Percentiles rank a stretch among this genome's conserved stretches.
phyloP scores from a whole-genome alignment of 2,888 invertebrate species.

The Megaustenia siamemsis region DNA sequence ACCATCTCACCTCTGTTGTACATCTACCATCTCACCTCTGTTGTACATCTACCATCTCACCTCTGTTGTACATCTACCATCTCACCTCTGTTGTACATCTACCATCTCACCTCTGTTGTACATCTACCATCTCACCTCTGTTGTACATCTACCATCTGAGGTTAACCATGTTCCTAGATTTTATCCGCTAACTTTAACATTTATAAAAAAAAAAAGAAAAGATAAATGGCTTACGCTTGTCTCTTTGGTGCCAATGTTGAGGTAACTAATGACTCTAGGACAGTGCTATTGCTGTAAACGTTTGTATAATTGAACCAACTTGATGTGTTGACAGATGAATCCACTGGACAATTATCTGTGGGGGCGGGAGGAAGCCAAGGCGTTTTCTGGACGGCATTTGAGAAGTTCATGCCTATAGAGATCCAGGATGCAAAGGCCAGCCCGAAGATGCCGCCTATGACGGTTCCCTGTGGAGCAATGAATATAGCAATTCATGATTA shows the following conservation, averaged over 20 bases:
- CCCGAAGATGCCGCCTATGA: slow-evolving; percentile 58
- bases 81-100: too few relatives aligned
- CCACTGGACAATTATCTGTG: slow-evolving; percentile 58
- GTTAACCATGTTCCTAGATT: too few relatives aligned
- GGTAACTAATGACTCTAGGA: neutral
- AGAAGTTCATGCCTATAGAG: slow-evolving; percentile 61
- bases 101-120: too few relatives aligned
- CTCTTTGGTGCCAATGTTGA: neutral
- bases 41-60: too few relatives aligned
- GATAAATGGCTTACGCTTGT: slow-evolving; percentile 7
- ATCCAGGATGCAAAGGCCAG: slow-evolving; percentile 50
- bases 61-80: too few relatives aligned
- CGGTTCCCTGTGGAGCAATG: slow-evolving; percentile 61
- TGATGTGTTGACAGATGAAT: neutral
- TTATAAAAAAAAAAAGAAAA: neutral
- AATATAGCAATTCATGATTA: too few relatives aligned
- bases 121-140: too few relatives aligned
- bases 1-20: too few relatives aligned
- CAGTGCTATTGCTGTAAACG: neutral
- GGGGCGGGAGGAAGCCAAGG: slow-evolving; percentile 63
- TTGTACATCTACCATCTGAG: too few relatives aligned
- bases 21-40: too few relatives aligned
- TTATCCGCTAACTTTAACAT: neutral
- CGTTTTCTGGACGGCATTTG: slow-evolving; percentile 54
- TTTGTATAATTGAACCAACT: neutral